phyloP scores from a whole-genome alignment of 2,113 vertebrate species.

The Triplophysa siluroides region DNA sequence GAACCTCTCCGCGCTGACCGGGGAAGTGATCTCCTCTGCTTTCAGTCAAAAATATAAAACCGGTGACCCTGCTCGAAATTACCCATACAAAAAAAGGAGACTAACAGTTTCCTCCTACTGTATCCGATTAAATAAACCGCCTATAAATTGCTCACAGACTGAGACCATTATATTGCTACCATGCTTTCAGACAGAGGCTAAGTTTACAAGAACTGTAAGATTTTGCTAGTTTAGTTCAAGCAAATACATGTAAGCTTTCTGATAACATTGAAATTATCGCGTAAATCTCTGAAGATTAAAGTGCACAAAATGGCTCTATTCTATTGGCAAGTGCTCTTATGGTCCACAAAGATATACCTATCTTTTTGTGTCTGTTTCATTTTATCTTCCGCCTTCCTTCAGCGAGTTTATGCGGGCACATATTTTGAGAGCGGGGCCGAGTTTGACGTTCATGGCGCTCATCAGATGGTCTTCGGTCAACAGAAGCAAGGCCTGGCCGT shows the following conservation, averaged over 20 bases:
- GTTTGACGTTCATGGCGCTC: conserved; percentile 98
- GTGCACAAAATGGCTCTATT: conserved; percentile 58
- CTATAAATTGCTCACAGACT: conserved; percentile 46
- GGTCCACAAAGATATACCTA: conserved; percentile 21
- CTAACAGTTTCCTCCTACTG: conserved; percentile 51
- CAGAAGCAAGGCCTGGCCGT: conserved; percentile 95
- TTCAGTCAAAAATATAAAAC: conserved; percentile 54
- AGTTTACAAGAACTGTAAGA: conserved; percentile 51
- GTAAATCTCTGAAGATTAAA: conserved; percentile 56
- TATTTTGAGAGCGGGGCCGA: conserved; percentile 96
- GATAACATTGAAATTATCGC: conserved; percentile 48
- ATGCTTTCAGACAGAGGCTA: conserved; percentile 60
- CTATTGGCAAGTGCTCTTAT: conserved; percentile 60
- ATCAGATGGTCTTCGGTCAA: conserved; percentile 98
- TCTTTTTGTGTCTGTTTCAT: conserved; percentile 11
- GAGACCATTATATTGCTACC: conserved; percentile 58
- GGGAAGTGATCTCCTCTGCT: conserved; percentile 45
- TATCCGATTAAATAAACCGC: conserved; percentile 50
- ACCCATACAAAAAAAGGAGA: conserved; percentile 51
- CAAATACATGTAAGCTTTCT: conserved; percentile 54
- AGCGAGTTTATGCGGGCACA: conserved; percentile 96
- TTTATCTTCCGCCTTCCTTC: conserved; percentile 74
- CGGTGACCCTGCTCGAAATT: conserved; percentile 51
- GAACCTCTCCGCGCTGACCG: conserved; percentile 37
- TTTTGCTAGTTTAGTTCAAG: conserved; percentile 54